Evolutionary conservation across 2,113 vertebrate genomes (phyloP).

Genomic region (Dinomys branickii): DNA sequence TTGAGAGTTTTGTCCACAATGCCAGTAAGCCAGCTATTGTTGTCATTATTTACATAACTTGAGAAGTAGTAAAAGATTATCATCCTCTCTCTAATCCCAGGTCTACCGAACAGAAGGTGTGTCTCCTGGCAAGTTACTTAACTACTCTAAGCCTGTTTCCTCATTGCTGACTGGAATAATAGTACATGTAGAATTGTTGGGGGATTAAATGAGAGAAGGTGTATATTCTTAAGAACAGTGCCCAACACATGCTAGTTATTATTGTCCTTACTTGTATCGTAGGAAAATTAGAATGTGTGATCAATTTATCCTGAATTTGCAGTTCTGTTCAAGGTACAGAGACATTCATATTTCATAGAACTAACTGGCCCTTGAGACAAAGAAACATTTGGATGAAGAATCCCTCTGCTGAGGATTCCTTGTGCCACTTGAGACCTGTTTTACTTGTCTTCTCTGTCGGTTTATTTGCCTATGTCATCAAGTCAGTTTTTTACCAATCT

Average conservation of each 20-base stretch:
- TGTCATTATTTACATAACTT: not conserved
- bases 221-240: not conserved
- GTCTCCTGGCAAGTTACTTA: not conserved
- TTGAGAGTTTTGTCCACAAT: not conserved
- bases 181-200: not conserved
- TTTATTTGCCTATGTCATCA: not conserved
- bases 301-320: not conserved
- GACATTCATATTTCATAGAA: not conserved
- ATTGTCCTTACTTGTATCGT: not conserved
- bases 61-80: not conserved
- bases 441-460: not conserved
- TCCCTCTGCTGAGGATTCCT: not conserved
- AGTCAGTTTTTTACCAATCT: not conserved
- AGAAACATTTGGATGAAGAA: not conserved
- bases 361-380: not conserved
- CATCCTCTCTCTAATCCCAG: not conserved
- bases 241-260: not conserved
- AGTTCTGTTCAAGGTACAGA: slow-evolving; percentile 28
- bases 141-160: not conserved
- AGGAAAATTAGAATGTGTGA: not conserved
- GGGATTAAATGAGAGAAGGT: not conserved
- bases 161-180: not conserved
- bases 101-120: not conserved
- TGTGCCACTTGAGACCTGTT: not conserved
- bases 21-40: not conserved